phyloP scores from a whole-genome alignment of 2,888 invertebrate species.

The Agrilus mali region DNA sequence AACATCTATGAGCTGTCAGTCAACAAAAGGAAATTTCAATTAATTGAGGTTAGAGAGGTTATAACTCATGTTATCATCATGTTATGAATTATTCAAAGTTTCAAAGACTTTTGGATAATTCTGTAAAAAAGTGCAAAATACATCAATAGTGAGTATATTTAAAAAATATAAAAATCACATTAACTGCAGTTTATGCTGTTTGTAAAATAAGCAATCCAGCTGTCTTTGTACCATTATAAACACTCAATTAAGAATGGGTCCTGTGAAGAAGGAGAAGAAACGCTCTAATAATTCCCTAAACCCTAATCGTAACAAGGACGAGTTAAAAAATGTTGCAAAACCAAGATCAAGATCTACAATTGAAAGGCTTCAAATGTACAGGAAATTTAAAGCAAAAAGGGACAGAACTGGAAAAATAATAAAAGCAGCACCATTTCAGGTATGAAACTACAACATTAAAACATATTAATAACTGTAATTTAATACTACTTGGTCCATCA shows the following conservation, averaged over 20 bases:
- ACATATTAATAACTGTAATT: not conserved
- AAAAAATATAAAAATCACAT: no score
- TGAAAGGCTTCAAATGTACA: slow-evolving; percentile 94
- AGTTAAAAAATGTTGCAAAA: slow-evolving; percentile 73
- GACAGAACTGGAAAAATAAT: slow-evolving; percentile 83
- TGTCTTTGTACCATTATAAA: no score
- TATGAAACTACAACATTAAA: slow-evolving; percentile 11
- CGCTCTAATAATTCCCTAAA: slow-evolving; percentile 90
- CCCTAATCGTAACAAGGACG: slow-evolving; percentile 69
- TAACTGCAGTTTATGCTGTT: no score
- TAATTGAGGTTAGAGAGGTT: no score
- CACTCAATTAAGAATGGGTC: slow-evolving; percentile 31
- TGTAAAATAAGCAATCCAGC: no score
- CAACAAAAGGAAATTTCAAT: no score
- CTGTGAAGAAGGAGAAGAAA: slow-evolving; percentile 75
- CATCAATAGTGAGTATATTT: no score
- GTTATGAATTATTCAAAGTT: no score
- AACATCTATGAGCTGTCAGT: no score
- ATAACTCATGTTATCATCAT: no score
- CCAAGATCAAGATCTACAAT: slow-evolving; percentile 87
- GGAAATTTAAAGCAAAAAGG: slow-evolving; percentile 91
- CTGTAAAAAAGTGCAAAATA: no score
- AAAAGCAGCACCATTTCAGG: slow-evolving; percentile 89
- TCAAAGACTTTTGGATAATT: no score
- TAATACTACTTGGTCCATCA: slow-evolving; percentile 10